Base-by-base conservation (phyloP, 1,140 invertebrate genomes). In the Zaprionus gabonicus region DNA sequence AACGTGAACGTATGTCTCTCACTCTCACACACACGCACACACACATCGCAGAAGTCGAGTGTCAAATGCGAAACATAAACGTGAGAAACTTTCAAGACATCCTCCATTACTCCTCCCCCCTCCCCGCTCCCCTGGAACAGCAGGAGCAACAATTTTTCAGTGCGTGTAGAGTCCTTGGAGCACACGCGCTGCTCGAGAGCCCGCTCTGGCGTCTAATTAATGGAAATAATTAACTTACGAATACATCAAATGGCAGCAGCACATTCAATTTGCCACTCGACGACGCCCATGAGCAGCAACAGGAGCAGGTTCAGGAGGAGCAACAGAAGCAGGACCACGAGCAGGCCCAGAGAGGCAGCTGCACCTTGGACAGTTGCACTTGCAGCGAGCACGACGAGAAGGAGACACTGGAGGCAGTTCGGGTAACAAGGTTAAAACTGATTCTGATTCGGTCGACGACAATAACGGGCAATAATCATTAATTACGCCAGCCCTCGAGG, bases 181-280 rank as follows among this genome's bases (percentile, higher is more conserved):
- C 60, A 63, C 44, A 27, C n/a, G 41, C 41, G 41, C 60, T 31
- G 1, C 15, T n/a, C n/a, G 31, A 34, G 31, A 34, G 31, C 27
- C 15, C 27, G 44, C 44, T 15, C 63, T 44, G 51, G 27, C 51
- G 46, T 56, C 51, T 44, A 64, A 71, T 64, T 64, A 56, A 71
- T 71, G 31, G 17, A 57, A 71, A 63, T 46, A 64, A 64, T 64
- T 71, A 71, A 71, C 31, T 56, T 31, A 44, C 36, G n/a, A 64
- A 56, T 67, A 44, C 36, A 56, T 55, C 27, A 64, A 64, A 46
- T 64, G 46, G 27, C 27, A 36, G 20, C 38, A 44, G 46, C 4
- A 25, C 46, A 51, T 57, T 17, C 55, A 57, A 57, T 57, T 57
- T 57, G 28, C 55, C 27, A 57, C 55, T 9, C n/a, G 25, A 57